Conservation (phyloP, 2,113 vertebrate genomes). For the Tupaia chinensis region DNA sequence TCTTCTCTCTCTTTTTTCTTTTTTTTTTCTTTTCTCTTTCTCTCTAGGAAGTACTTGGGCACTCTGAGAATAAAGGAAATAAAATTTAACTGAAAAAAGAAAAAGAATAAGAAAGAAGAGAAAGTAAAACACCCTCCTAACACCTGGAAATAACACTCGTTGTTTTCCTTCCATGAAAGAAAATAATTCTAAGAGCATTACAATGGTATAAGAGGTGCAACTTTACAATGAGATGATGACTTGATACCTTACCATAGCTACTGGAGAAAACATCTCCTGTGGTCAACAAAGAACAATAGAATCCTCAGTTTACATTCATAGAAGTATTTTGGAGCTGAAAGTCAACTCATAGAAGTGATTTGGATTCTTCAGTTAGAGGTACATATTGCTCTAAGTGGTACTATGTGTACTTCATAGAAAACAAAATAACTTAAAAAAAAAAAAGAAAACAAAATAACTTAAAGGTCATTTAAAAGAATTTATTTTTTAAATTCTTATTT, state of each 20-base stretch:
- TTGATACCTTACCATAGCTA: background rate
- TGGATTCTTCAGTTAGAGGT: background rate
- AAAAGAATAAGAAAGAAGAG: background rate
- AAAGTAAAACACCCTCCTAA: background rate
- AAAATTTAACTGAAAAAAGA: too few species aligned
- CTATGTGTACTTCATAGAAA: background rate
- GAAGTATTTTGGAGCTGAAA: background rate
- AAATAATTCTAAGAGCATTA: background rate
- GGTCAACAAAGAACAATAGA: background rate
- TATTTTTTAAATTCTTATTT: too few species aligned
- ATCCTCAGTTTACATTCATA: background rate
- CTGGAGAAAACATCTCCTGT: background rate
- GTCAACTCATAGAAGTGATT: background rate
- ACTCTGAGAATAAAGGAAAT: too few species aligned
- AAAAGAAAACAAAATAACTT: background rate
- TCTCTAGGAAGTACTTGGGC: too few species aligned
- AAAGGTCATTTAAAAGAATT: background rate
- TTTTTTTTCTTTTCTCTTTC: too few species aligned
- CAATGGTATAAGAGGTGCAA: background rate
- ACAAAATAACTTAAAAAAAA: too few species aligned
- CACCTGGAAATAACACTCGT: background rate
- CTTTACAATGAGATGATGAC: background rate
- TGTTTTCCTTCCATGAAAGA: background rate
- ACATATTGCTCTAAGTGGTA: background rate
- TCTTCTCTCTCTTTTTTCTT: too few species aligned